Evolutionary conservation across 2,888 invertebrate genomes (phyloP).

Genomic region (Perizoma affinitatum): DNA sequence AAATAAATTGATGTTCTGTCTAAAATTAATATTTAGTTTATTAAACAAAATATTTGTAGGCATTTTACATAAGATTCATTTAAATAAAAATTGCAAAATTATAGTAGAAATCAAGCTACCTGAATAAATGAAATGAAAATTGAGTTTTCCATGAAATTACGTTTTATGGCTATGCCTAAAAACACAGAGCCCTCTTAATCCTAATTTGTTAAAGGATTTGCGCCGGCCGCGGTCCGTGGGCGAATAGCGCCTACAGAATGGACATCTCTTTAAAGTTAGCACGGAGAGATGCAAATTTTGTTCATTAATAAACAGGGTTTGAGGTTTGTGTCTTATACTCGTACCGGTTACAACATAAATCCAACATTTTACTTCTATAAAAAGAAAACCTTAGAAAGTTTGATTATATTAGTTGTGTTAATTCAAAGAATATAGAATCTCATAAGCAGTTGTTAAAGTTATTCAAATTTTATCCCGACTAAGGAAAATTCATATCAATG

Average conservation of each 20-base stretch:
- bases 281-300: constrained; percentile 41
- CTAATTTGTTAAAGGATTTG: constrained; percentile 72
- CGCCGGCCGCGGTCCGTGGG: constrained; percentile 55
- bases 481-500: no score
- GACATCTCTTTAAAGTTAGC: constrained; percentile 43
- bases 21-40: no score
- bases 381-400: no score
- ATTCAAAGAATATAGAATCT: no score
- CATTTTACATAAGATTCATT: no score
- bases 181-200: constrained; percentile 69
- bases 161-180: constrained; percentile 64
- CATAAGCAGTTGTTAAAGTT: no score
- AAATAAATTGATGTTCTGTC: no score
- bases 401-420: no score
- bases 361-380: no score
- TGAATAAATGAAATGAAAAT: constrained; percentile 42
- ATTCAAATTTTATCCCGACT: no score
- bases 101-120: constrained; percentile 5
- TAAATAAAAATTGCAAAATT: constrained; percentile 14
- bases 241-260: constrained; percentile 36
- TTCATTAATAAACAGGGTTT: constrained; percentile 13
- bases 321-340: background rate
- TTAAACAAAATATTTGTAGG: no score
- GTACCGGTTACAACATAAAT: no score
- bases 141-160: constrained; percentile 64